Evolutionary conservation across 2,888 invertebrate species (phyloP).

Genomic region (Cosmia trapezina): DNA sequence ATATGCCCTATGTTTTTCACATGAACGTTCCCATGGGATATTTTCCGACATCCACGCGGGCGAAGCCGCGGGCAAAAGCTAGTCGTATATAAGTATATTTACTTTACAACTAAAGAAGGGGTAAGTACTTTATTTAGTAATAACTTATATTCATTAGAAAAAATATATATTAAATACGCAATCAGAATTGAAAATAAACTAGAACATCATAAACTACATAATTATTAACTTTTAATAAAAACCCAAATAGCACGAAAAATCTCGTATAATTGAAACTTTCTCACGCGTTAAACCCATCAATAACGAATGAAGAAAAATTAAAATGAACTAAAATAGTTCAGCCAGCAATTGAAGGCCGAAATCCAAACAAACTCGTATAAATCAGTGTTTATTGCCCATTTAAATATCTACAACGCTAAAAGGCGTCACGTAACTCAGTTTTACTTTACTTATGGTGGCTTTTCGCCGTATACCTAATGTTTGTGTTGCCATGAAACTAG

Average conservation of each 20-base stretch:
- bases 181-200: background rate
- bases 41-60: too few species aligned
- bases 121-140: too few species aligned
- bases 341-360: conserved; percentile 71
- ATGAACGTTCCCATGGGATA: too few species aligned
- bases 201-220: background rate
- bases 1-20: too few species aligned
- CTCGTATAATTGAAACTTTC: conserved; percentile 41
- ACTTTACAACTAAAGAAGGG: too few species aligned
- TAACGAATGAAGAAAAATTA: conserved; percentile 70
- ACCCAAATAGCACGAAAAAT: background rate
- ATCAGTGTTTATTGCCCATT: conserved; percentile 82
- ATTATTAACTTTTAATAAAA: background rate
- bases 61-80: too few species aligned
- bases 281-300: conserved; percentile 73
- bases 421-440: conserved; percentile 78
- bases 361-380: conserved; percentile 76
- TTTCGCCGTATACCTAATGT: conserved; percentile 66
- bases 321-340: conserved; percentile 72
- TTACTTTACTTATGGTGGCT: conserved; percentile 67
- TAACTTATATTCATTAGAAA: background rate
- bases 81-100: too few species aligned
- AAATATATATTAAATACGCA: background rate
- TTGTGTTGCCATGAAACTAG: conserved; percentile 60
- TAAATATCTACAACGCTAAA: conserved; percentile 78